A percentile compares a stretch with the other conserved stretches of the same genome.
Evolutionary conservation across 2,797 vertebrate genomes (phyloP).

Genomic region (Pantherophis alleghaniensis): DNA sequence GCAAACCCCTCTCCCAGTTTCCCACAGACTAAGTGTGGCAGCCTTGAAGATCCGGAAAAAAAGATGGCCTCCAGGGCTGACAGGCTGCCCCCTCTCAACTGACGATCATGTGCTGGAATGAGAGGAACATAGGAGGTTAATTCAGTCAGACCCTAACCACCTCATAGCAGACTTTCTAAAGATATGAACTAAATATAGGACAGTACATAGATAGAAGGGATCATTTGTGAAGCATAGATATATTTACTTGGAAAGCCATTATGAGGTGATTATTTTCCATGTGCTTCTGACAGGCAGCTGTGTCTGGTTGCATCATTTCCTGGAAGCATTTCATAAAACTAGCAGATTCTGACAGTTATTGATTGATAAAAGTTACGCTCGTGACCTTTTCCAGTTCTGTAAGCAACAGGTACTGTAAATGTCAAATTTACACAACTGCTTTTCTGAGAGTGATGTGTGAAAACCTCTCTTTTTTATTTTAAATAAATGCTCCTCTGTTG

Average conservation of each 20-base stretch:
- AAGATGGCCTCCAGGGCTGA: too few relatives aligned
- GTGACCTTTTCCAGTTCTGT: conserved; percentile 36
- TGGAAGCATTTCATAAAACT: conserved; percentile 24
- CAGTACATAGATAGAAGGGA: background rate
- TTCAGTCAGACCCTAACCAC: too few relatives aligned
- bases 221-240: background rate
- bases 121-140: too few relatives aligned
- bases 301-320: conserved; percentile 14
- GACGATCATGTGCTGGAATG: too few relatives aligned
- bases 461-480: conserved; percentile 25
- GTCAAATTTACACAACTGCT: conserved; percentile 43
- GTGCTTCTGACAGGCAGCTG: background rate
- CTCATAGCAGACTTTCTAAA: background rate
- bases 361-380: conserved; percentile 14
- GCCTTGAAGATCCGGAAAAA: too few relatives aligned
- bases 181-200: background rate
- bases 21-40: too few relatives aligned
- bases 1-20: too few relatives aligned
- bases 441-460: conserved; percentile 18
- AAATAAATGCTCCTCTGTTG: background rate
- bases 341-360: background rate
- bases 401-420: conserved; percentile 26
- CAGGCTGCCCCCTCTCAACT: too few relatives aligned
- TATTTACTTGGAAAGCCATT: conserved; percentile 9
- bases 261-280: background rate